Base-by-base conservation (phyloP, 2,888 invertebrate species). In the Archips crataeganus region DNA sequence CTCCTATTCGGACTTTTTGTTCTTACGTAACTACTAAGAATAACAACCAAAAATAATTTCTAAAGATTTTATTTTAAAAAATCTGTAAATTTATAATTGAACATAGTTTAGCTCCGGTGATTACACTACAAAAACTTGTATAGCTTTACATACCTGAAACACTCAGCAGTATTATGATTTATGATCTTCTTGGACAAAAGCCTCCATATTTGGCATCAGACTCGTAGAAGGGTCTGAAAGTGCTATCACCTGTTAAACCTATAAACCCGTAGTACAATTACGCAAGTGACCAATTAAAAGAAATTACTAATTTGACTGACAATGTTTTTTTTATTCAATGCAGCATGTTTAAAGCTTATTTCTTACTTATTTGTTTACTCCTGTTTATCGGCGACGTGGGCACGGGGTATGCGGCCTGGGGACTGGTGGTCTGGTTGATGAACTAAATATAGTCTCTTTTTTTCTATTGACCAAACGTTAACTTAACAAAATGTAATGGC, bases 291-390 rank as follows among this genome's bases (percentile, higher is more conserved):
- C 34, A 54, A 72, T 23, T 74, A 68, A 71, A 61, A 47, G 32
- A 73, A 49, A 59, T n/a, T 71, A 69, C 34, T 61, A 75, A 69
- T 73, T 76, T 74, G 62, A 64, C 68, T 51, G 59, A 76, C 77
- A 75, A 77, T 77, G 78, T 81, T 81, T 77, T 80, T 87, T 87
- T 36, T 11, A 83, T 86, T 89, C 85, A 84, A 86, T 85, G 90
- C 91, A 86, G 93, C 93, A 93, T 93, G 93, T 81, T 75, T 83
- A 80, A 80, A 81, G 93, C 92, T 93, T 93, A 78, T 87, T 89
- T 78, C 83, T 88, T 86, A 82, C 81, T 85, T 85, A 89, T 75
- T 79, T 78, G 83, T 88, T 88, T 89, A 84, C 79, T 88, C 87
- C 88, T 86, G 79, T 84, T 87, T 84, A 86, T 82, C 81, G 86